Evolutionary conservation across 1,140 invertebrate genomes (phyloP).

Genomic region (Listronotus oregonensis): DNA sequence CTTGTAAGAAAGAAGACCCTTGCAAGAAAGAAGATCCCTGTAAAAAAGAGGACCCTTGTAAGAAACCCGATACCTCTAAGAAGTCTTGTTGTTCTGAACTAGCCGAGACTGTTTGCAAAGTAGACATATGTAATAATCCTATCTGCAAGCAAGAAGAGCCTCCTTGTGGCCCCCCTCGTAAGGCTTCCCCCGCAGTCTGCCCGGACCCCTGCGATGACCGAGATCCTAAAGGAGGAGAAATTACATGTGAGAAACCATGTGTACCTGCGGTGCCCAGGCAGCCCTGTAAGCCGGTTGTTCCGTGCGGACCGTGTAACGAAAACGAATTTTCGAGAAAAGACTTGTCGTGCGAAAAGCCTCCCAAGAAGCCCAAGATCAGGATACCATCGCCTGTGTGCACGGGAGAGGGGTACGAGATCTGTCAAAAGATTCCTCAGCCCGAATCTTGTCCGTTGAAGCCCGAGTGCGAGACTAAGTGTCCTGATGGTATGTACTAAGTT

Average conservation of each 20-base stretch:
- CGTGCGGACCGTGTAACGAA: neutral
- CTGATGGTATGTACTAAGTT: conserved; percentile 14
- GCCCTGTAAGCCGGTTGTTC: neutral
- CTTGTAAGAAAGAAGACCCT: conserved; percentile 11
- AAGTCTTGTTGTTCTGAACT: neutral
- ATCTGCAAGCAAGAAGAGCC: neutral
- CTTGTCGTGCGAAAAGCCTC: conserved; percentile 1
- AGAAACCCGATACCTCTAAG: conserved; percentile 18
- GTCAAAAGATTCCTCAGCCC: neutral
- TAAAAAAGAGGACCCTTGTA: conserved; percentile 33
- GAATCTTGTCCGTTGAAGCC: conserved; percentile 3
- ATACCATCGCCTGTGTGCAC: neutral
- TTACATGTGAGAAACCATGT: neutral
- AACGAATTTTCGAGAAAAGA: conserved; percentile 2
- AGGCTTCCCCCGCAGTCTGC: neutral
- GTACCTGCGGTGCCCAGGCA: neutral
- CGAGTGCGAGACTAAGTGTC: conserved; percentile 1
- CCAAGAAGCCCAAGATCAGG: neutral
- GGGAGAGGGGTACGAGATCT: no score
- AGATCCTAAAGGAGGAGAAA: conserved; percentile 11
- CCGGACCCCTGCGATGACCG: neutral
- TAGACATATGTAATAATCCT: neutral
- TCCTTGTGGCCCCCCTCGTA: neutral
- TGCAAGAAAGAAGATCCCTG: conserved; percentile 30
- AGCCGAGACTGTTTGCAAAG: no score